A percentile compares a stretch with the other conserved stretches of the same genome.
phyloP scores from a whole-genome alignment of 1,140 invertebrate genomes.

The Aphaenogaster floridana region DNA sequence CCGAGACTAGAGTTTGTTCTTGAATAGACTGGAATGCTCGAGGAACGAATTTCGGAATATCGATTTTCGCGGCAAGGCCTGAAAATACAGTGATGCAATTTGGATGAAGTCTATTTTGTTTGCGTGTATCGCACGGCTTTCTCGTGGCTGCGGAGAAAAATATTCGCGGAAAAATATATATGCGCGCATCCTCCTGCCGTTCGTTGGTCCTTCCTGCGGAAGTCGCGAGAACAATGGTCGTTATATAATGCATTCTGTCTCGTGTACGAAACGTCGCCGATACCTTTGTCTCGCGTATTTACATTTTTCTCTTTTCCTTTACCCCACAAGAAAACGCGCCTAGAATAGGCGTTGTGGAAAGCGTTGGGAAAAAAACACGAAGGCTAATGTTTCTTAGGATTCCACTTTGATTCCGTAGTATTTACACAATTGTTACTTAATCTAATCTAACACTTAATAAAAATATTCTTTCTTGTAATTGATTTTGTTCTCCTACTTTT shows the following conservation, averaged over 20 bases:
- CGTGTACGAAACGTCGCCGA: constrained; percentile 42
- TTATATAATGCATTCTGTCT: constrained; percentile 63
- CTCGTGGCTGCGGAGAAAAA: not conserved
- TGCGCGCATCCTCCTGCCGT: constrained; percentile 41
- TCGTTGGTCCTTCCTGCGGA: constrained; percentile 58
- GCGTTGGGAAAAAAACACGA: not conserved
- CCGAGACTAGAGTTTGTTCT: constrained; percentile 5
- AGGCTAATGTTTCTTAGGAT: not conserved
- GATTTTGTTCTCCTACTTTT: not conserved
- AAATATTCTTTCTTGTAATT: not conserved
- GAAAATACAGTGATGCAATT: constrained; percentile 33
- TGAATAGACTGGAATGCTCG: not conserved
- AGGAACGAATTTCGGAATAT: constrained; percentile 21
- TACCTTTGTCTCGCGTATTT: constrained; percentile 37
- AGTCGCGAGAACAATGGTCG: constrained; percentile 64
- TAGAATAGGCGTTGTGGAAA: not conserved
- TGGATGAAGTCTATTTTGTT: constrained; percentile 16
- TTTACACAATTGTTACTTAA: not conserved
- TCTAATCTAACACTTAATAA: not conserved
- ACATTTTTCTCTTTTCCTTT: constrained; percentile 24
- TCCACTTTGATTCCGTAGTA: not conserved
- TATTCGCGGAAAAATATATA: constrained; percentile 54
- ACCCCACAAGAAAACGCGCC: not conserved
- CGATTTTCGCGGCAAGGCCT: constrained; percentile 26
- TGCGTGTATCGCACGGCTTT: not conserved